phyloP scores from a whole-genome alignment of 2,113 vertebrate species.

The Anolis carolinensis region DNA sequence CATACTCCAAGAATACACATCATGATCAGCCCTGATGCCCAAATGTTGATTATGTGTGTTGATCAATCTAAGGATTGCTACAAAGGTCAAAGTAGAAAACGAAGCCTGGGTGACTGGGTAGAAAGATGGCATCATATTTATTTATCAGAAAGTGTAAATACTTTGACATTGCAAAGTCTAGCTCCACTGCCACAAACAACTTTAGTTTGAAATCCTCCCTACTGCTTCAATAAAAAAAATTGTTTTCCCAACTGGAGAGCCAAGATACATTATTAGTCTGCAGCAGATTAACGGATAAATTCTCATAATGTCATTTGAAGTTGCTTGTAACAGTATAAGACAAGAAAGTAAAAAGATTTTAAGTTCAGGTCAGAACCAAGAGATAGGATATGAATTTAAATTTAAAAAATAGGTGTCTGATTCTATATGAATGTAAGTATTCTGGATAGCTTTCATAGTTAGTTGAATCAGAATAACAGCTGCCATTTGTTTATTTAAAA shows the following conservation, averaged over 20 bases:
- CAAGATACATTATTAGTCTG: not conserved
- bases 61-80: too few relatives aligned
- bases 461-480: not conserved
- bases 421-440: not conserved
- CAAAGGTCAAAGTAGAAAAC: too few relatives aligned
- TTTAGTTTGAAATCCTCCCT: not conserved
- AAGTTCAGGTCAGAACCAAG: not conserved
- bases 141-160: too few relatives aligned
- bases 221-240: not conserved
- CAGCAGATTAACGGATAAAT: not conserved
- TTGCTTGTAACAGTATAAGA: not conserved
- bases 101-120: too few relatives aligned
- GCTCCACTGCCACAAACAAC: not conserved
- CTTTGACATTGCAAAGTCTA: too few relatives aligned
- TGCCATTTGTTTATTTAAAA: slow-evolving; percentile 11
- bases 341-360: not conserved
- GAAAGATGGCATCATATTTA: too few relatives aligned
- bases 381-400: not conserved
- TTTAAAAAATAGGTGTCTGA: not conserved
- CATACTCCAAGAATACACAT: too few relatives aligned
- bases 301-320: not conserved
- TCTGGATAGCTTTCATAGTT: not conserved
- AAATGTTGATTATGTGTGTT: too few relatives aligned
- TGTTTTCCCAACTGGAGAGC: not conserved
- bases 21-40: too few relatives aligned